A percentile compares a stretch with the other conserved stretches of the same genome.
phyloP scores from a whole-genome alignment of 35 echinoderm and acorn worm genomes.

The Hemicentrotus pulcherrimus region DNA sequence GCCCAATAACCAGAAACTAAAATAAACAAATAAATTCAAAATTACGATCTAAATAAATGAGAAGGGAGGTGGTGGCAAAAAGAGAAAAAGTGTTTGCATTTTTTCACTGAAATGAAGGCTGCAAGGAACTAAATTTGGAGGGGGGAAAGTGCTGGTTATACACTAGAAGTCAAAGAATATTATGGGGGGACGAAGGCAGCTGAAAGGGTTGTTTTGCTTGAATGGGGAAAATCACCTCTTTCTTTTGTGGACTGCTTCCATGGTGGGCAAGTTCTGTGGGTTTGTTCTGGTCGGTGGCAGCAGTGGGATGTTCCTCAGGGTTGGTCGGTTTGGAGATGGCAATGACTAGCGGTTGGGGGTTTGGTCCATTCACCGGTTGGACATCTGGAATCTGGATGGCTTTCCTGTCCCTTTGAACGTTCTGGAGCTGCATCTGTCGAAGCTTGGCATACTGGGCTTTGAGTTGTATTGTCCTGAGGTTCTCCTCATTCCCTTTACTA shows the following conservation, averaged over 20 bases:
- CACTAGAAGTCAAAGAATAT: conserved; percentile 5
- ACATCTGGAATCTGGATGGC: not conserved
- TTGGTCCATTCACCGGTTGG: not conserved
- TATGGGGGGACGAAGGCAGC: not conserved
- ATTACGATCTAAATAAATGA: conserved; percentile 21
- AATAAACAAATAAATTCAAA: conserved; percentile 35
- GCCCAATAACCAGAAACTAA: conserved; percentile 37
- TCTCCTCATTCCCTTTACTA: conserved; percentile 16
- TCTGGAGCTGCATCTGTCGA: conserved; percentile 64
- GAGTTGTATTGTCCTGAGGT: conserved; percentile 60
- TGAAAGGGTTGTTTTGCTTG: not conserved
- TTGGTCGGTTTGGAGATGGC: not conserved
- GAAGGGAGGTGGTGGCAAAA: conserved; percentile 46
- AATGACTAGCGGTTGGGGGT: not conserved
- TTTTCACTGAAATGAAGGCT: conserved; percentile 7
- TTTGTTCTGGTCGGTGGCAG: not conserved
- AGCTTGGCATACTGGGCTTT: conserved; percentile 93
- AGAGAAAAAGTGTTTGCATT: conserved; percentile 25
- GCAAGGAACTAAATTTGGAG: not conserved
- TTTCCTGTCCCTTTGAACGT: conserved; percentile 10
- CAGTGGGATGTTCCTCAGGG: not conserved
- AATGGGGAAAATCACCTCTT: conserved; percentile 21
- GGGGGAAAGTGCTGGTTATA: not conserved
- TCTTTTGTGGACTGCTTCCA: conserved; percentile 10
- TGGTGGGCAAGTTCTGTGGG: not conserved